Percentiles rank a stretch among this genome's conserved stretches.
Evolutionary conservation across 2,888 invertebrate genomes (phyloP).

Genomic region (Ctenicera cuprea): DNA sequence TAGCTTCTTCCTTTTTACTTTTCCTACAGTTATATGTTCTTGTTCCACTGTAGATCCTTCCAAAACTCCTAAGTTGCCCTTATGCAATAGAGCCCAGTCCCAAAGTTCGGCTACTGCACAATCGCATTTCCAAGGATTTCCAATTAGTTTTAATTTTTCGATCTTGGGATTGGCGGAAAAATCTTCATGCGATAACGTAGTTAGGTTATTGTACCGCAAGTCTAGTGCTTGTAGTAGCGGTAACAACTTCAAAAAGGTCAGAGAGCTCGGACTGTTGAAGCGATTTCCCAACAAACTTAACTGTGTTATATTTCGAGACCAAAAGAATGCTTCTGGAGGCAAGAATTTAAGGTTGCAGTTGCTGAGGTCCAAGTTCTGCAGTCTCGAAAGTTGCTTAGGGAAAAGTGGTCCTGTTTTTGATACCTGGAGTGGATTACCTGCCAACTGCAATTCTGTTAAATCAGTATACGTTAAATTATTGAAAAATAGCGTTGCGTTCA

Average conservation of each 20-base stretch:
- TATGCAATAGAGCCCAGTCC: constrained; percentile 82
- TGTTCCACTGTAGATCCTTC: constrained; percentile 80
- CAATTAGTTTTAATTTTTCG: constrained; percentile 78
- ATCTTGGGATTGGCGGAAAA: constrained; percentile 77
- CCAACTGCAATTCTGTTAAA: constrained; percentile 80
- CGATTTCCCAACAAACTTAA: constrained; percentile 78
- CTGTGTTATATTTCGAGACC: constrained; percentile 78
- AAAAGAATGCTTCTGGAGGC: constrained; percentile 77
- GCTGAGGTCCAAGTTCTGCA: constrained; percentile 80
- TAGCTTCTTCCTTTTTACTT: constrained; percentile 79
- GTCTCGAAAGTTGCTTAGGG: constrained; percentile 79
- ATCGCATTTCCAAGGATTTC: constrained; percentile 82
- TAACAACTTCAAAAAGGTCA: constrained; percentile 76
- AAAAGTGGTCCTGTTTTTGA: constrained; percentile 77
- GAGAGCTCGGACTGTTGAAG: constrained; percentile 71
- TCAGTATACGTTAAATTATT: constrained; percentile 79
- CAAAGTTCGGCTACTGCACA: constrained; percentile 83
- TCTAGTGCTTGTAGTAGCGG: constrained; percentile 78
- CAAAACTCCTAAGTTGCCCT: constrained; percentile 79
- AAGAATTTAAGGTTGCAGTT: constrained; percentile 79
- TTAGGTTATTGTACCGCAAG: constrained; percentile 79
- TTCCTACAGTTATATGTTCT: constrained; percentile 78
- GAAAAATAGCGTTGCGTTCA: constrained; percentile 81
- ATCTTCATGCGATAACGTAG: constrained; percentile 76
- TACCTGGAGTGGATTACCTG: constrained; percentile 81